These are phyloP conservation scores for Hyles lineata DNA, from an alignment of 2,888 invertebrate genomes.

Conservation along the genomic window DNA sequence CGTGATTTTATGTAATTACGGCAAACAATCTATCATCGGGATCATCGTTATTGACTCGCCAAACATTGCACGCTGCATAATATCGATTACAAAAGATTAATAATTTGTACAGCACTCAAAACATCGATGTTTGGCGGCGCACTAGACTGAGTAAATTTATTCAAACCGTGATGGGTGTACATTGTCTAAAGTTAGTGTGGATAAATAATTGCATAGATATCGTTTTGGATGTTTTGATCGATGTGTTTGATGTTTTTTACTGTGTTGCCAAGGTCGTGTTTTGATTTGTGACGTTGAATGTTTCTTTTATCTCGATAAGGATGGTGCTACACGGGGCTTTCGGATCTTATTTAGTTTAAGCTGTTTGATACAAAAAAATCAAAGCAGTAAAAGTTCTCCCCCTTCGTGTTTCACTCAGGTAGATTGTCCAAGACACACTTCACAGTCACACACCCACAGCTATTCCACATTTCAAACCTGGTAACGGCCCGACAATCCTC, in stretches of 20 bases:
- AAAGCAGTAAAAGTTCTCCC: too few species aligned
- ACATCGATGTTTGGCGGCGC: background rate
- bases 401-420: too few species aligned
- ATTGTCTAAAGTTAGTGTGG: constrained; percentile 4
- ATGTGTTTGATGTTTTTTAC: background rate
- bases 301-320: too few species aligned
- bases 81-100: constrained; percentile 9
- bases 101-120: constrained; percentile 9
- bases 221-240: constrained; percentile 7
- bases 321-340: background rate
- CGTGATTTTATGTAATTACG: constrained; percentile 26
- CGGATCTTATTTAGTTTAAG: background rate
- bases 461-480: too few species aligned
- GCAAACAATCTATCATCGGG: constrained; percentile 12
- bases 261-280: constrained; percentile 19
- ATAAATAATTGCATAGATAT: constrained; percentile 27
- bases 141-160: constrained; percentile 8
- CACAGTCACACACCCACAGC: too few species aligned
- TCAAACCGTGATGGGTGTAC: background rate
- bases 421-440: too few species aligned
- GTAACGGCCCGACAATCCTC: too few species aligned
- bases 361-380: background rate
- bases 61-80: background rate
- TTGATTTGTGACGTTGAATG: constrained; percentile 3
- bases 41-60: constrained; percentile 17